Percentiles rank a stretch among this genome's conserved stretches.
phyloP scores from a whole-genome alignment of 2,888 invertebrate genomes.

The Blomia tropicalis region DNA sequence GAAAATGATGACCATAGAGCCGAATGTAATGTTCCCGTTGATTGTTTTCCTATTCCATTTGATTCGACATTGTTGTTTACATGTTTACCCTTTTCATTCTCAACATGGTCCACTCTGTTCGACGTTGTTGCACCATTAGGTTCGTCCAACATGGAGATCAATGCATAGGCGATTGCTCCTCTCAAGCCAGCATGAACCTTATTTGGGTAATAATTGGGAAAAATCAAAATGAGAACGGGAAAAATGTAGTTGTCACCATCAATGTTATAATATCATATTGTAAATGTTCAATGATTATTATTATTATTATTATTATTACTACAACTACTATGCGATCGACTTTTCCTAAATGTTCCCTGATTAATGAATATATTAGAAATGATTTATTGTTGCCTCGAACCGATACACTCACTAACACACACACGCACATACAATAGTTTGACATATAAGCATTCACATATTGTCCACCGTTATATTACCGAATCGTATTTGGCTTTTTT shows the following conservation, averaged over 20 bases:
- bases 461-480: background rate
- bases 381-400: slow-evolving; percentile 9
- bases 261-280: too few species aligned
- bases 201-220: slow-evolving; percentile 12
- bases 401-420: background rate
- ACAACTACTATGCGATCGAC: too few species aligned
- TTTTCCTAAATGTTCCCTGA: slow-evolving; percentile 9
- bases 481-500: background rate
- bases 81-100: slow-evolving; percentile 32
- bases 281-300: too few species aligned
- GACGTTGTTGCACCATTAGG: too few species aligned
- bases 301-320: too few species aligned
- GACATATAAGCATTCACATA: background rate
- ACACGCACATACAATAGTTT: background rate
- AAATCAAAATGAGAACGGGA: too few species aligned
- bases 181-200: slow-evolving; percentile 43
- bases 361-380: slow-evolving; percentile 14
- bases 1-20: background rate
- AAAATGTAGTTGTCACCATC: too few species aligned
- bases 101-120: too few species aligned
- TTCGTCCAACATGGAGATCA: slow-evolving; percentile 42
- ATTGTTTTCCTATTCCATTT: background rate
- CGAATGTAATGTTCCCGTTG: background rate
- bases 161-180: slow-evolving; percentile 44
- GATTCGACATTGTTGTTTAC: slow-evolving; percentile 27